Conservation (phyloP, 2,113 vertebrate species). For the Tetrax tetrax region DNA sequence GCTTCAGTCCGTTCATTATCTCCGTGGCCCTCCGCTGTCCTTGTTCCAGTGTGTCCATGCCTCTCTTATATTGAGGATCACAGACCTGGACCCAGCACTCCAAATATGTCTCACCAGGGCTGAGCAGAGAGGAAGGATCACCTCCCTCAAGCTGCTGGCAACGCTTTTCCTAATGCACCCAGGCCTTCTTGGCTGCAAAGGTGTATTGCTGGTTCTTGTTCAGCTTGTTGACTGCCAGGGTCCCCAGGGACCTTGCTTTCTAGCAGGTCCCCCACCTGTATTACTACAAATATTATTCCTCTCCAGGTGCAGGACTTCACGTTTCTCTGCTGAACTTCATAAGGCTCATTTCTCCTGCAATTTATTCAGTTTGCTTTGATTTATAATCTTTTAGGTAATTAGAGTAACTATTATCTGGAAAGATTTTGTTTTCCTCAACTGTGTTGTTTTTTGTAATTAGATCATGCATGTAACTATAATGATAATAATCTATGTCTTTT, state of each 20-base stretch:
- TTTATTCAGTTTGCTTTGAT: slow-evolving; percentile 31
- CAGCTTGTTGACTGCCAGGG: neutral
- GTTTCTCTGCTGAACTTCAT: neutral
- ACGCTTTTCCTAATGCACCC: neutral
- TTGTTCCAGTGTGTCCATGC: neutral
- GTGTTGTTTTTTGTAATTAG: slow-evolving; percentile 21
- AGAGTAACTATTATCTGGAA: neutral
- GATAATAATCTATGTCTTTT: neutral
- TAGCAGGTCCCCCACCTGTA: neutral
- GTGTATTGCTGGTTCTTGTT: neutral
- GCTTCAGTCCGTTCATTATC: neutral
- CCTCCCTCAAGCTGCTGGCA: neutral
- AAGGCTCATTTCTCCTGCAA: neutral
- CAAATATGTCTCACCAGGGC: neutral
- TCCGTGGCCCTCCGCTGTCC: neutral
- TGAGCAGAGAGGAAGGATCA: neutral
- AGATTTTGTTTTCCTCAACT: slow-evolving; percentile 17
- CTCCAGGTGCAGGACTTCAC: neutral
- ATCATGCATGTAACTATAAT: neutral
- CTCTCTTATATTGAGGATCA: neutral
- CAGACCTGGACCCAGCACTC: neutral
- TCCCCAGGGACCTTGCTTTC: neutral
- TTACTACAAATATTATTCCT: neutral
- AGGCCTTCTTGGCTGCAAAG: neutral
- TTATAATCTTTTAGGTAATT: slow-evolving; percentile 9